phyloP scores from a whole-genome alignment of 2,888 invertebrate genomes.

The Halocaridina rubra region DNA sequence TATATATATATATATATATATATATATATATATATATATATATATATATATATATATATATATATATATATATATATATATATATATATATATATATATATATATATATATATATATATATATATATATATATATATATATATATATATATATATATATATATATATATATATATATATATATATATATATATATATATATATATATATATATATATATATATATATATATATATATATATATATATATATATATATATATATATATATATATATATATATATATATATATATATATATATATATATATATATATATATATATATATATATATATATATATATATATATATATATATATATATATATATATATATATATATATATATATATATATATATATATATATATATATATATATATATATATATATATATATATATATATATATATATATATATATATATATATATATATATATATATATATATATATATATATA shows the following conservation, averaged over 20 bases:
- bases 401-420: background rate
- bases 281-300: background rate
- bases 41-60: conserved; percentile 1
- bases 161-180: background rate
- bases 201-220: conserved; percentile 1
- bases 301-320: conserved; percentile 4
- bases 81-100: background rate
- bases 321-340: background rate
- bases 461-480: background rate
- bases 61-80: conserved; percentile 1
- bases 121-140: background rate
- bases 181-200: background rate
- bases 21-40: background rate
- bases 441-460: background rate
- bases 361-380: background rate
- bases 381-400: background rate
- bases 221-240: conserved; percentile 4
- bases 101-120: background rate
- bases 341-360: background rate
- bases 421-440: background rate
- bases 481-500: background rate
- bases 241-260: background rate
- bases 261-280: conserved; percentile 2
- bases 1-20: background rate
- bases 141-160: background rate